Conservation (phyloP, 2,113 vertebrate genomes). For the Poeciliopsis prolifica region DNA sequence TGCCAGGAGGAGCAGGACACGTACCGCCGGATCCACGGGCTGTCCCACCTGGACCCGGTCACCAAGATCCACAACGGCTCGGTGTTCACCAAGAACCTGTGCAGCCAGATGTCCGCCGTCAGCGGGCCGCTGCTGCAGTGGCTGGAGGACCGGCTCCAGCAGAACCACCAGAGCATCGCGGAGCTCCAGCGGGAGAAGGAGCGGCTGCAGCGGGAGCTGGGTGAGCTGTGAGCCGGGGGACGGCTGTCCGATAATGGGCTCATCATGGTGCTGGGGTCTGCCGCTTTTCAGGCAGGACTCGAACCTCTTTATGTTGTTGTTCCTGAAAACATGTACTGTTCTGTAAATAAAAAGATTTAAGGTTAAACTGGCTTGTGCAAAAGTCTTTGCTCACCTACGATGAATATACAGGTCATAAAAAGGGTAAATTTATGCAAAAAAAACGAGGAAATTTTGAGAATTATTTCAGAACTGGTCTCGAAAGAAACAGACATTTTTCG, state of each 20-base stretch:
- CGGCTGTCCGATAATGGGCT: background rate
- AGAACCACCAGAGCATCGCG: slow-evolving; percentile 88
- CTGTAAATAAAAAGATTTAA: background rate
- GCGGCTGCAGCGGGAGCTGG: slow-evolving; percentile 86
- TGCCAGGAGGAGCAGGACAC: slow-evolving; percentile 95
- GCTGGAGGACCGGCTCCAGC: slow-evolving; percentile 95
- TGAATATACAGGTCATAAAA: too few relatives aligned
- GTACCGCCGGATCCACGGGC: slow-evolving; percentile 92
- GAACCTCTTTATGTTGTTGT: background rate
- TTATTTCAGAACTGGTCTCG: too few relatives aligned
- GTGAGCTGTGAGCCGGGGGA: slow-evolving; percentile 74
- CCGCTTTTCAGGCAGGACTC: background rate
- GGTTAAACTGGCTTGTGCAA: background rate
- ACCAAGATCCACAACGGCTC: slow-evolving; percentile 99
- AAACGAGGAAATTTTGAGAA: too few relatives aligned
- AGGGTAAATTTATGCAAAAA: too few relatives aligned
- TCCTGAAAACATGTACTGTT: background rate
- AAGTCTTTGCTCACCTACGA: background rate
- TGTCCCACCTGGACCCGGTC: slow-evolving; percentile 94
- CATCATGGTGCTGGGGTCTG: background rate
- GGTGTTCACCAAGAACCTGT: slow-evolving; percentile 97
- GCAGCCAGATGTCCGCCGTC: slow-evolving; percentile 98
- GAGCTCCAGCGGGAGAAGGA: slow-evolving; percentile 92
- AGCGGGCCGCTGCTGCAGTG: slow-evolving; percentile 96
- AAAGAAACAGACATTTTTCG: too few relatives aligned